These are phyloP conservation scores for Lagodon rhomboides DNA, from an alignment of 2,797 vertebrate species.

Conservation along the genomic window DNA sequence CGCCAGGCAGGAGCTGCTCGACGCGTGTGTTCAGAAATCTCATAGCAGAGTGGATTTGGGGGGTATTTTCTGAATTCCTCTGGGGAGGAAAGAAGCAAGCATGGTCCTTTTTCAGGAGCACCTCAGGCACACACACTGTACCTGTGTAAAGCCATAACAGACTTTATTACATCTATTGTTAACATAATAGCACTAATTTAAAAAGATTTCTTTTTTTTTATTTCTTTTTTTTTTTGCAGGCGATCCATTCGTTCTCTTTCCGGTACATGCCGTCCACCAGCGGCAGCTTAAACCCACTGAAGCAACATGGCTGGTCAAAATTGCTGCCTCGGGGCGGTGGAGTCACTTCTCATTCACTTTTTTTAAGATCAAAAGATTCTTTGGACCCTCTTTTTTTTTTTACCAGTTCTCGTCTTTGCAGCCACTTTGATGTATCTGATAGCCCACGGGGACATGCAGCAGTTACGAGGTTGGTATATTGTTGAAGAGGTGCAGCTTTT, in stretches of 20 bases:
- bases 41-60: conserved; percentile 16
- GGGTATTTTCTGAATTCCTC: conserved; percentile 8
- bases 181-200: too few relatives aligned
- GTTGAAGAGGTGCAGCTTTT: conserved; percentile 11
- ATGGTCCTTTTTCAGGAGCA: not conserved
- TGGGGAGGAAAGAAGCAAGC: not conserved
- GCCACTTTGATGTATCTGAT: conserved; percentile 53
- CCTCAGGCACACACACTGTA: too few relatives aligned
- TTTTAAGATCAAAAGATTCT: conserved; percentile 39
- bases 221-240: not conserved
- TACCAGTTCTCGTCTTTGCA: conserved; percentile 20
- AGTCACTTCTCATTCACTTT: conserved; percentile 20
- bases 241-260: not conserved
- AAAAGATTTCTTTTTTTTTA: not conserved
- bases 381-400: not conserved
- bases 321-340: not conserved
- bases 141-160: not conserved
- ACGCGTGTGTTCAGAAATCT: conserved; percentile 37
- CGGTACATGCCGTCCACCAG: not conserved
- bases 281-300: conserved; percentile 7
- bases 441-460: conserved; percentile 1
- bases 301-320: conserved; percentile 9
- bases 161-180: not conserved
- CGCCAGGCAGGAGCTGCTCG: conserved; percentile 27
- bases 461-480: not conserved